These are phyloP conservation scores for Drosophila subquinaria DNA, from an alignment of 2,888 invertebrate genomes.

Conservation along the genomic window DNA sequence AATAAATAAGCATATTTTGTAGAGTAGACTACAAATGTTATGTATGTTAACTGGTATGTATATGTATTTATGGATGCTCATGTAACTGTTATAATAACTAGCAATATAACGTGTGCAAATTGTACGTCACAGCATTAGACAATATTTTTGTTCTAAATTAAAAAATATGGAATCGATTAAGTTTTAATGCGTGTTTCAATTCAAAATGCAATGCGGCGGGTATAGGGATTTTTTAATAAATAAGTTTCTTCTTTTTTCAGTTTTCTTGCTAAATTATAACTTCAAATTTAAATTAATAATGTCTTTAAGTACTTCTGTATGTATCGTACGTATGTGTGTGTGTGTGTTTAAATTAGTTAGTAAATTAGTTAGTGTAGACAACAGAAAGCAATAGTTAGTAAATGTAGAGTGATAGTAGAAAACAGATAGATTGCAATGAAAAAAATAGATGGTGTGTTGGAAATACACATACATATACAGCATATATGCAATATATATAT, in stretches of 20 bases:
- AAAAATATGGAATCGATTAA: conserved; percentile 3
- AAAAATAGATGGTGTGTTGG: conserved; percentile 26
- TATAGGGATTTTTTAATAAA: conserved; percentile 5
- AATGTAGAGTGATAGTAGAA: conserved; percentile 16
- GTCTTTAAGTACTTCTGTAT: conserved; percentile 16
- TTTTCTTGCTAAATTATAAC: conserved; percentile 31
- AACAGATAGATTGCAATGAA: conserved; percentile 20
- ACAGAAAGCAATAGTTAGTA: conserved; percentile 29
- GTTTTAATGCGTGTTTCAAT: conserved; percentile 18
- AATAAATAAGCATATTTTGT: conserved; percentile 86
- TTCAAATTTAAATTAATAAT: conserved; percentile 20
- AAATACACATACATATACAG: conserved; percentile 80
- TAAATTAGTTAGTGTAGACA: conserved; percentile 27
- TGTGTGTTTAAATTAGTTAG: conserved; percentile 14
- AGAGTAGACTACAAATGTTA: conserved; percentile 85
- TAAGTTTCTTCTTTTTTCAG: not conserved
- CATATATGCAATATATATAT: conserved; percentile 71
- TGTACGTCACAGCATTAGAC: conserved; percentile 38
- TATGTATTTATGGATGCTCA: conserved; percentile 64
- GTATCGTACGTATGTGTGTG: conserved; percentile 11
- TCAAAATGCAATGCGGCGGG: conserved; percentile 52
- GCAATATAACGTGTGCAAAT: conserved; percentile 50
- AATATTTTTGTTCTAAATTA: conserved; percentile 24
- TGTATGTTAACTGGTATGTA: conserved; percentile 70
- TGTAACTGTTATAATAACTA: conserved; percentile 48